These are phyloP conservation scores for Phaethornis superciliosus DNA, from an alignment of 2,113 vertebrate genomes.

Conservation along the genomic window DNA sequence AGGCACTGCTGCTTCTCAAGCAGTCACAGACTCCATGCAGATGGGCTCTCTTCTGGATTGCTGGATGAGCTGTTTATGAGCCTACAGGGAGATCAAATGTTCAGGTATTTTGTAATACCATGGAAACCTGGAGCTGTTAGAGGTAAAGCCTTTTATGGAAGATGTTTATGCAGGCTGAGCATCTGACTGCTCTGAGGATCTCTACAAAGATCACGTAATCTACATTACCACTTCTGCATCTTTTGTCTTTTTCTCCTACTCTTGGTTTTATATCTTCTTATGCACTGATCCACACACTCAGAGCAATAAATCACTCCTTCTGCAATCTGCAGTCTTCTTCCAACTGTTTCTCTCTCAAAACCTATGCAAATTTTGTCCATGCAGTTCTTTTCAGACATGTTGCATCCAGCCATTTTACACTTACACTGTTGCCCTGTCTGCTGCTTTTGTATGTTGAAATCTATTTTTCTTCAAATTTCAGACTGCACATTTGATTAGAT, in stretches of 20 bases:
- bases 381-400: background rate
- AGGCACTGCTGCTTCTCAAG: background rate
- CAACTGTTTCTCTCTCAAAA: background rate
- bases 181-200: background rate
- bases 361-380: background rate
- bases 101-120: constrained; percentile 19
- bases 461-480: background rate
- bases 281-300: background rate
- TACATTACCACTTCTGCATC: background rate
- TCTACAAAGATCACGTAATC: background rate
- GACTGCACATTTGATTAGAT: background rate
- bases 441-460: background rate
- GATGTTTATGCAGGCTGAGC: background rate
- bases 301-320: background rate
- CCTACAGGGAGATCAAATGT: background rate
- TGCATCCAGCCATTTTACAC: background rate
- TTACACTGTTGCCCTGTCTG: background rate
- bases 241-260: constrained; percentile 29
- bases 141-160: background rate
- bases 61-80: background rate
- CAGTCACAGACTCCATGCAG: background rate
- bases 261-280: constrained; percentile 16
- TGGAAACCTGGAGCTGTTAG: constrained; percentile 22
- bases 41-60: background rate
- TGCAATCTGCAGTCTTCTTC: background rate